Evolutionary conservation across 2,113 vertebrate species (phyloP), one percentile per base, ranked within the genome.

Genomic region (Pholis gunnellus): DNA sequence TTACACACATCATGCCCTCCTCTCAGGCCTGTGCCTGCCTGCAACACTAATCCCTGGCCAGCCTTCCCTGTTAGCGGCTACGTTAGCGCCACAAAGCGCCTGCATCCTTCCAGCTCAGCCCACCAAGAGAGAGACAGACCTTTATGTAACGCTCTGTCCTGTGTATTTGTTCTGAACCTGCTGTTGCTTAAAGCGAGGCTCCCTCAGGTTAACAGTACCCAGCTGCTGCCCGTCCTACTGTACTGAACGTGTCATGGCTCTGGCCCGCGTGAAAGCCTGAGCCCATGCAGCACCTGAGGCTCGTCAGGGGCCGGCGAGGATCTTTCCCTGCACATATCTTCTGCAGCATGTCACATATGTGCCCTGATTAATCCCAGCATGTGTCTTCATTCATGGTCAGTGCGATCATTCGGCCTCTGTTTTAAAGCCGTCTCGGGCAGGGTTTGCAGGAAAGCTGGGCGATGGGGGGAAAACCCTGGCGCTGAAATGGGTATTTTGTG

Each of bases 401-500:
- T 72, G 88, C 56, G 60, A 85, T 90, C 87, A 81, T 68, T 87
- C 66, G 36, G 66, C 63, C 87, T 77, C 69, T 61, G 46, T 75
- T 88, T 89, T 67, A 87, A 85, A 81, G 57, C 71, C 4, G 72
- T 82, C 79, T 71, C 68, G 76, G 86, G 76, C 85, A 71, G 72
- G 78, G 81, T 81, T 74, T 82, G 81, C 82, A 88, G 88, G 70
- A 89, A 88, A 88, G 84, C 82, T 75, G 79, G 80, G 87, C 50
- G 86, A 88, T 73, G 75, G 75, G 71, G 89, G 88, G 92, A 86
- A 87, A 89, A 90, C 88, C 91, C 89, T 94, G 93, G 92, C 93
- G 54, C 79, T 76, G 89, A 89, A 94, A 91, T 93, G 87, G 82
- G 88, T 95, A 93, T 94, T 95, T 94, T 94, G 93, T 94, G 87